Conservation (phyloP, 1,140 invertebrate genomes). For the Belonocnema kinseyi region DNA sequence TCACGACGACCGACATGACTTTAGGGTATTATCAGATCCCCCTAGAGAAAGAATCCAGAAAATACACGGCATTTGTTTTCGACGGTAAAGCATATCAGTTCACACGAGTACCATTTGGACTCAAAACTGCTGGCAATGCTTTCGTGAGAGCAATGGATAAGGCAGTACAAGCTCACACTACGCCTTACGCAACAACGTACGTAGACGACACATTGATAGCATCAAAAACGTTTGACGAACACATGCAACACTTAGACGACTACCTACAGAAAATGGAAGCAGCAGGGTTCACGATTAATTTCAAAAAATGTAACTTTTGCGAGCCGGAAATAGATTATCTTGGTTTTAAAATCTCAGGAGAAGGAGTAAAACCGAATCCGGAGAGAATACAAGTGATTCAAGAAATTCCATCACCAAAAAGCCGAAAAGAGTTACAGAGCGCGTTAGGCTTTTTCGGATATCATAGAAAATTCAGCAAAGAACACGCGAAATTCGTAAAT, state of each 20-base stretch:
- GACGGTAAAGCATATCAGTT: constrained; percentile 38
- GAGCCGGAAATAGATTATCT: too few species aligned
- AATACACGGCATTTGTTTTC: constrained; percentile 61
- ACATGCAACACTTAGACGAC: constrained; percentile 3
- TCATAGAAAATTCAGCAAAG: too few species aligned
- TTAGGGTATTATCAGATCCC: constrained; percentile 62
- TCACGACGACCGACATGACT: not conserved
- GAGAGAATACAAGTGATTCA: too few species aligned
- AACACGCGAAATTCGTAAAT: too few species aligned
- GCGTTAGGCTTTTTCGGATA: too few species aligned
- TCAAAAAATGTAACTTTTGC: too few species aligned
- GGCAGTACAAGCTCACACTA: not conserved
- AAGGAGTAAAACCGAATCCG: too few species aligned
- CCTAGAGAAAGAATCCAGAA: constrained; percentile 44
- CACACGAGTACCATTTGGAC: constrained; percentile 56
- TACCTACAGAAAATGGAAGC: too few species aligned
- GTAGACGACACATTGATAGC: constrained; percentile 40
- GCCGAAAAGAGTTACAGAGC: too few species aligned
- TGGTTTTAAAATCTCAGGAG: too few species aligned
- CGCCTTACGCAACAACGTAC: constrained; percentile 40
- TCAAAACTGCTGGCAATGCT: constrained; percentile 58
- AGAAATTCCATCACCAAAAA: too few species aligned
- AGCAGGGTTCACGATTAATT: too few species aligned
- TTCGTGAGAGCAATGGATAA: constrained; percentile 46
- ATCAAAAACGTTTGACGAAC: not conserved